These are phyloP conservation scores for Aphidius colemani DNA, from an alignment of 2,888 invertebrate genomes.

Conservation along the genomic window DNA sequence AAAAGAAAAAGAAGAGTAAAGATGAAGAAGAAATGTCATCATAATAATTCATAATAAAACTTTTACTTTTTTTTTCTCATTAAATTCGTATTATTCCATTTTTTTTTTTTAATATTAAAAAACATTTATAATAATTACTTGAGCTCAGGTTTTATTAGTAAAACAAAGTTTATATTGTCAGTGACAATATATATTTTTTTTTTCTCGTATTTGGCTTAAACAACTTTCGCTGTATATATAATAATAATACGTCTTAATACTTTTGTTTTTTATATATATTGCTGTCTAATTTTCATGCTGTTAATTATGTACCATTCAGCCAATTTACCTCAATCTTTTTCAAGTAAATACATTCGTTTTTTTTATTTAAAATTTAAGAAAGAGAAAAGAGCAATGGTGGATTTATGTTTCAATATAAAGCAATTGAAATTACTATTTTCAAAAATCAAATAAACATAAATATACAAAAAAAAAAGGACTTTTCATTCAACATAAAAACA, in stretches of 20 bases:
- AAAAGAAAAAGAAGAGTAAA: conserved; percentile 79
- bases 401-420: no score
- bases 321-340: conserved; percentile 6
- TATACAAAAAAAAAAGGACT: no score
- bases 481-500: no score
- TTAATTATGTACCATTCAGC: background rate
- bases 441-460: no score
- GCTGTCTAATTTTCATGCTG: no score
- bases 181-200: conserved; percentile 2
- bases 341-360: conserved; percentile 1
- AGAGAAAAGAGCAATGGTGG: no score
- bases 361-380: conserved; percentile 1
- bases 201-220: background rate
- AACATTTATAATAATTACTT: no score
- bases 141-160: no score
- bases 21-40: conserved; percentile 61
- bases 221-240: conserved; percentile 12
- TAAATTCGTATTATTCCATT: conserved; percentile 12
- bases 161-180: conserved; percentile 25
- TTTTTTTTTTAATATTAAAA: conserved; percentile 27
- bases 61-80: background rate
- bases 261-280: background rate
- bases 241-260: background rate
- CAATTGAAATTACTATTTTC: no score
- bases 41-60: conserved; percentile 27